Evolutionary conservation across 2,888 invertebrate species (phyloP), one percentile per base, ranked within the genome.

Genomic region (Scrobipalpa atriplicella): DNA sequence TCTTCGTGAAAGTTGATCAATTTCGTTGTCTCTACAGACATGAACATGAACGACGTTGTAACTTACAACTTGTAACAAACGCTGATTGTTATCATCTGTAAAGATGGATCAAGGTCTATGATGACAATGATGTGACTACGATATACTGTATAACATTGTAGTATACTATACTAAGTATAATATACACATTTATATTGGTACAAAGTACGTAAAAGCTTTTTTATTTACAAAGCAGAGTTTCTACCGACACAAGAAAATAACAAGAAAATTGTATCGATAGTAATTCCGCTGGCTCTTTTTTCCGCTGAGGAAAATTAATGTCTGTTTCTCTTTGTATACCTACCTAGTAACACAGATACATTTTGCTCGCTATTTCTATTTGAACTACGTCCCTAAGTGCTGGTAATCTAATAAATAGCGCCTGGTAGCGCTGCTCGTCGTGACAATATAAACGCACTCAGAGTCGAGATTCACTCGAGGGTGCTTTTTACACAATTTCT

Each of bases 401-500:
- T 54, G 13, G 69, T 74, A 75, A 81, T 78, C 71, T 75, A 77
- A 79, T 79, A 79, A 79, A 77, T 73, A 76, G 71, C 69, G 67
- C 71, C 69, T 74, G 75, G 75, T 75, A 13, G 74, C 75, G 75
- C 77, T 80, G 75, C 77, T 80, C 78, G 68, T 68, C 71, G 73
- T 76, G 79, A 81, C 84, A 84, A 82, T 84, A 83, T 79, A 82
- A 83, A 83, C 82, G 82, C 79, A 82, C 83, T 83, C 77, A 76
- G 74, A 76, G 80, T 77, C 76, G 81, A 82, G 84, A 84, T 81
- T 81, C 79, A 79, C 79, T 85, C 76, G 72, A 85, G 82, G 75
- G 81, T 79, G 74, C 84, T 84, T 83, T 85, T 82, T 68, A 86
- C 80, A 85, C 84, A 87, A 87, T 86, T 87, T 86, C 79, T 74